Base-by-base conservation (phyloP, 2,797 vertebrate genomes). In the Trachops cirrhosus region DNA sequence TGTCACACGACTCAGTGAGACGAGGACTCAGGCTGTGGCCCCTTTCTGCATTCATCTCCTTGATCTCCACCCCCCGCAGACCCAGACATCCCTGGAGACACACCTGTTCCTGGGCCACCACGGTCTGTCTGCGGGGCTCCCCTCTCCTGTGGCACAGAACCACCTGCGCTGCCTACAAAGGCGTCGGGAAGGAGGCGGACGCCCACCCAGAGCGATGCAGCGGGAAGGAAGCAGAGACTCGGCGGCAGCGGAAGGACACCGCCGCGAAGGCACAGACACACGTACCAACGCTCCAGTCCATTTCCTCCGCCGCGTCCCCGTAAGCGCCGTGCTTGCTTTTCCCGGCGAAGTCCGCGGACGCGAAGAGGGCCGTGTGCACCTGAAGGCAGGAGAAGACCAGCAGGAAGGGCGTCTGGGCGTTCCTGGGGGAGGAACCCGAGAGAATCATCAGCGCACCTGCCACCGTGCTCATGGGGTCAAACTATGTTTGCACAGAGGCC, bases 281-380 rank as follows among this genome's bases (percentile, higher is more conserved):
- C 98, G 2, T 98, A 99, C 99, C 99, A 4, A 99, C 98, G 29
- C 99, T 99, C 99, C 99, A 99, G 97, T 99, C 99, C 98, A 99
- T 99, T 95, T 99, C 99, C 64, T 99, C 99, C 21, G 99, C 98
- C 0, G 99, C 98, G 62, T 99, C 99, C 0, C 99, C 99, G 10
- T 99, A 99, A 68, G 98, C 86, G 2, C 99, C 99, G 5, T 99
- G 99, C 0, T 57, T 96, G 96, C 99, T 99, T 8, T 97, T 99
- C 70, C 99, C 99, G 44, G 92, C 98, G 94, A 99, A 99, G 0
- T 88, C 78, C 2, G 97, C 50, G 4, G 99, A 99, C 3, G 99
- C 98, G 88, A 99, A 99, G 21, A 99, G 97, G 74, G 99, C 99
- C 0, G 99, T 99, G 98, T 99, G 99, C 54, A 99, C 99, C 32